Evolutionary conservation across 2,797 vertebrate species (phyloP), one percentile per base, ranked within the genome.

Genomic region (Cirrhinus molitorella): DNA sequence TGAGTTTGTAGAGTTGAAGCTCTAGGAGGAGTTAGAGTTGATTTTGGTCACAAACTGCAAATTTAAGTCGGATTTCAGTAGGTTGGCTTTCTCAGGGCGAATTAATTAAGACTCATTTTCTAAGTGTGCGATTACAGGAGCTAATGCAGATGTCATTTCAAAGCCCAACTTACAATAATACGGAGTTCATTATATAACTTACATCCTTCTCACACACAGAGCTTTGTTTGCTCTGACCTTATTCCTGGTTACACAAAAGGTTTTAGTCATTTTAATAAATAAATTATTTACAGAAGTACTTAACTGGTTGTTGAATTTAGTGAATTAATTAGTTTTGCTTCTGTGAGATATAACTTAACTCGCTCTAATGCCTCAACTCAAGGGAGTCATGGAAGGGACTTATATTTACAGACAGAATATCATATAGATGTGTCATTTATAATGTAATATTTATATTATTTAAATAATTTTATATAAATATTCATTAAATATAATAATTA

Each of bases 51-150:
- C n/a, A n/a, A n/a, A n/a, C n/a, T n/a, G n/a, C n/a, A n/a, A n/a
- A n/a, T n/a, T n/a, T n/a, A n/a, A n/a, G n/a, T n/a, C n/a, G n/a
- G n/a, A 4, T 34, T 34, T 34, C 31, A 34, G 31, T 2, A 34
- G 34, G 3, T 49, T n/a, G n/a, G n/a, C n/a, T n/a, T n/a, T n/a
- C n/a, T n/a, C n/a, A n/a, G n/a, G n/a, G n/a, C n/a, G n/a, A n/a
- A n/a, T n/a, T n/a, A 40, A 81, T 34, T 61, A 51, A 61, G 51
- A 59, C 25, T 72, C 25, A 72, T 72, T 81, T 47, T 61, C 23
- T 31, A 59, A 71, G 67, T 45, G 25, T 81, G 55, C 2, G 57
- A 63, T 71, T 61, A 81, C 37, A 37, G 14, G 40, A 73, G 43
- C 57, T 63, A 23, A 71, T 73, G 40, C 55, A 81, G 19, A 61